Conservation (phyloP, 2,888 invertebrate species). For the Selenia dentaria region DNA sequence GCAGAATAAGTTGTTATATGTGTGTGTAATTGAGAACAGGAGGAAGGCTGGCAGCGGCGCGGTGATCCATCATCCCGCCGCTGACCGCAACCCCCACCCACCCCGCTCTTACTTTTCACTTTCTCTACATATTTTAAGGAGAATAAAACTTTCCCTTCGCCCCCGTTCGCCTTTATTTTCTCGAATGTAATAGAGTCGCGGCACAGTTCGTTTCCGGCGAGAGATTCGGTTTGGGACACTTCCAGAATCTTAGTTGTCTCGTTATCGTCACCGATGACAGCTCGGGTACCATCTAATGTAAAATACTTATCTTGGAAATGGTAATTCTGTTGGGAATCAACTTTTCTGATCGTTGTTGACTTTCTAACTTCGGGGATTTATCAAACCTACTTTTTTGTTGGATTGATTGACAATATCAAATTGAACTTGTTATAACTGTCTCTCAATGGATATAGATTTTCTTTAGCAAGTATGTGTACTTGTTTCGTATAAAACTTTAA, state of each 20-base stretch:
- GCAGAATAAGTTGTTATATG: slow-evolving; percentile 40
- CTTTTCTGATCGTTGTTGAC: slow-evolving; percentile 44
- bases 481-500: not conserved
- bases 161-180: slow-evolving; percentile 69
- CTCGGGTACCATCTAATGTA: slow-evolving; percentile 55
- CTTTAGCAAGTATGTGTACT: not conserved
- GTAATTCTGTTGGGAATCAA: slow-evolving; percentile 59
- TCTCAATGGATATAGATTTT: slow-evolving; percentile 5
- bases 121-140: slow-evolving; percentile 85
- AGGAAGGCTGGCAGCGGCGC: slow-evolving; percentile 65
- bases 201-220: slow-evolving; percentile 50
- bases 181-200: slow-evolving; percentile 66
- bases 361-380: slow-evolving; percentile 29
- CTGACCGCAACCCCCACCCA: slow-evolving; percentile 72
- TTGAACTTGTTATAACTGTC: slow-evolving; percentile 10
- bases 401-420: slow-evolving; percentile 22
- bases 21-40: slow-evolving; percentile 78
- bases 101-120: slow-evolving; percentile 81
- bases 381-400: slow-evolving; percentile 18
- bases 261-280: slow-evolving; percentile 60
- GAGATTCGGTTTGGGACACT: slow-evolving; percentile 50
- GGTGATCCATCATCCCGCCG: slow-evolving; percentile 84
- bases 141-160: slow-evolving; percentile 80
- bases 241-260: slow-evolving; percentile 64
- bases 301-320: slow-evolving; percentile 55